Base-by-base conservation (phyloP, 2,113 vertebrate genomes). In the Polyodon spathula region DNA sequence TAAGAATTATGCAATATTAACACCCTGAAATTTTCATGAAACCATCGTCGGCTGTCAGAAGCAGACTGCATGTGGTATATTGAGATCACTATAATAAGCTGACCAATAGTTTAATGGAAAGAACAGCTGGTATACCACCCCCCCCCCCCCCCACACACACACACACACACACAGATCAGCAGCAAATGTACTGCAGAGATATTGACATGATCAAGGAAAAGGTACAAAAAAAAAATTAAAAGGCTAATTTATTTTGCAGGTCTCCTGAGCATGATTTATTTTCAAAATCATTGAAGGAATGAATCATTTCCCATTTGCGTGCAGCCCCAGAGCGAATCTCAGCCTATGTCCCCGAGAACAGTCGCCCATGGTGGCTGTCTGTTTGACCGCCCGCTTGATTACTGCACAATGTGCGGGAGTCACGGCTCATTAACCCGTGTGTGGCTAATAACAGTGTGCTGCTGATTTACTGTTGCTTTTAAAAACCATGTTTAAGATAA, bases 381-480 rank as follows among this genome's bases (percentile, higher is more conserved):
- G 56, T 58, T 40, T n/a, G 6, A 16, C 17, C 17, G 41, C 12
- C 42, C 38, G 15, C n/a, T 10, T 48, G n/a, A 60, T 37, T 6
- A n/a, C 37, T 37, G 4, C 40, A 12, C 58, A 50, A 37, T 39
- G 6, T 17, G 58, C n/a, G 44, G 39, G 37, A 5, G 10, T n/a
- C 58, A 50, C 43, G 39, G 41, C 48, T 46, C 58, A 50, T 60
- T 39, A 50, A 37, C 43, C 58, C 44, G 40, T 39, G 46, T 60
- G 46, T 2, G 46, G 27, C 43, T 60, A 60, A n/a, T n/a, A n/a
- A 43, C 17, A 41, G 40, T 12, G 17, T 60, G 43, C 58, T 50
- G 46, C 17, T 16, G 37, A 27, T 38, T 48, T 39, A 59, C 39
- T 46, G 39, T 27, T 59, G 43, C 48, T 59, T 37, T 43, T 8